Percentiles rank a stretch among this genome's conserved stretches.
Conservation (phyloP, 2,888 invertebrate species). For the Ditula angustiorana region DNA sequence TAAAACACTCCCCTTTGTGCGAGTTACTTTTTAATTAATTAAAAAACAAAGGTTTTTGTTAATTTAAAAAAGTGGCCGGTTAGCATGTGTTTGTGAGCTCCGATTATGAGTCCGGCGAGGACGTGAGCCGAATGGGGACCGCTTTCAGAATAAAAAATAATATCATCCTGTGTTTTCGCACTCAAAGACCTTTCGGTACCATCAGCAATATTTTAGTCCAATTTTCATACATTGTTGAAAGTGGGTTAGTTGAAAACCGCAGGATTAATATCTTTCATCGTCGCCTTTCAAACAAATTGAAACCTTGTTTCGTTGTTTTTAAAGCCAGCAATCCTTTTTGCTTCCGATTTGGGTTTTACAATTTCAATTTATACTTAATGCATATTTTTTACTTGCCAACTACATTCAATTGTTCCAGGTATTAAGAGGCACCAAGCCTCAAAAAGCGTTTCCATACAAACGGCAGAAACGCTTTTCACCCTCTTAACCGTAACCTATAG, state of each 20-base stretch:
- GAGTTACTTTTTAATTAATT: background rate
- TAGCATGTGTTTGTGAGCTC: constrained; percentile 3
- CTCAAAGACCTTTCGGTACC: background rate
- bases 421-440: too few species aligned
- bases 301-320: background rate
- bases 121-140: constrained; percentile 16
- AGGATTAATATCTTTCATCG: constrained; percentile 2
- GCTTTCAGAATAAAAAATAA: constrained; percentile 16
- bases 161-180: background rate
- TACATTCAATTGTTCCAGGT: too few species aligned
- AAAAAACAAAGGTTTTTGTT: background rate
- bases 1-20: too few species aligned
- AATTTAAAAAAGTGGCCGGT: constrained; percentile 1
- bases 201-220: constrained; percentile 2
- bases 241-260: constrained; percentile 1
- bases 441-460: too few species aligned
- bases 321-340: too few species aligned
- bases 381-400: too few species aligned
- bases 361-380: too few species aligned
- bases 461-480: too few species aligned
- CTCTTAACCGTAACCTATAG: too few species aligned
- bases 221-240: background rate
- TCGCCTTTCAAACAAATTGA: background rate
- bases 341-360: too few species aligned
- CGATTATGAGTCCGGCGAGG: constrained; percentile 16